Evolutionary conservation across 2,113 vertebrate genomes (phyloP).

Genomic region (Brachypodius melanocephalos): DNA sequence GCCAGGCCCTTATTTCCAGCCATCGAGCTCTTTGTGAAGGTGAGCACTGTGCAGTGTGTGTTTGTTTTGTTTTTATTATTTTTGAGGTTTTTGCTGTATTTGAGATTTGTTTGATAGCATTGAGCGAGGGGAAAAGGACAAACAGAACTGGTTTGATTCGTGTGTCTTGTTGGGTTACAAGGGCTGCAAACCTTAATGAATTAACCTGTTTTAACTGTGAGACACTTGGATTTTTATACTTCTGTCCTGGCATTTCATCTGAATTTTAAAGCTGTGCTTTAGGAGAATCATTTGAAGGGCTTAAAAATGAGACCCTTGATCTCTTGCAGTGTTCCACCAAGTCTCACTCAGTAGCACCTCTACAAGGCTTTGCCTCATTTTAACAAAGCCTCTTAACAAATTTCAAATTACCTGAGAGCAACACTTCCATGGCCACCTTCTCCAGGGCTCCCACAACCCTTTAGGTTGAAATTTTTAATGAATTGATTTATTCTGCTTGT

Average conservation of each 20-base stretch:
- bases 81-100: neutral
- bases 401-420: neutral
- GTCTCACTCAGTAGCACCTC: neutral
- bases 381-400: neutral
- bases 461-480: neutral
- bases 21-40: constrained; percentile 75
- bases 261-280: neutral
- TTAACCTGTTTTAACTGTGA: neutral
- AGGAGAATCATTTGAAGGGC: neutral
- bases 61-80: neutral
- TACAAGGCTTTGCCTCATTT: neutral
- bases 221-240: neutral
- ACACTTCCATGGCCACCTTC: neutral
- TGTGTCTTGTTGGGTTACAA: neutral
- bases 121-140: neutral
- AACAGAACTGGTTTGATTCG: neutral
- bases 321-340: neutral
- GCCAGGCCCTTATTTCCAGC: constrained; percentile 25
- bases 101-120: neutral
- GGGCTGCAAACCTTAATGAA: neutral
- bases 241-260: neutral
- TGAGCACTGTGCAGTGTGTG: neutral
- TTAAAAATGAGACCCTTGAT: neutral
- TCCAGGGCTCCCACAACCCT: neutral
- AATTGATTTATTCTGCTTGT: neutral